phyloP scores from a whole-genome alignment of 2,888 invertebrate species.

The Julus scandinavius region DNA sequence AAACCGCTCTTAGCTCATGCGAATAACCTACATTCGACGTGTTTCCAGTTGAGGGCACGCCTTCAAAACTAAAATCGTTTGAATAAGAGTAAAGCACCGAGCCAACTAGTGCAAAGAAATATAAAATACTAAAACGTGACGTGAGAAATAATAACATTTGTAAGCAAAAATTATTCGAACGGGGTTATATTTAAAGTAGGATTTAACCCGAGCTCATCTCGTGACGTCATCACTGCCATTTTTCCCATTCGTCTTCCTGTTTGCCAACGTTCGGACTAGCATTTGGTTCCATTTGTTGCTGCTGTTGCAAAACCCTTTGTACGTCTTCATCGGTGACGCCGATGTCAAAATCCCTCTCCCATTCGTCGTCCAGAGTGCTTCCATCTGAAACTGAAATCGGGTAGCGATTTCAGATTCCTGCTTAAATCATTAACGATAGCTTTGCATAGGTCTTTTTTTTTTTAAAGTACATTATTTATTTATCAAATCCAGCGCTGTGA shows the following conservation, averaged over 20 bases:
- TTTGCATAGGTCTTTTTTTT: too few relatives aligned
- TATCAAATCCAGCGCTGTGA: too few relatives aligned
- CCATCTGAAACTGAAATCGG: conserved; percentile 52
- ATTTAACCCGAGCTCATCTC: background rate
- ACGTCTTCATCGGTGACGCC: conserved; percentile 56
- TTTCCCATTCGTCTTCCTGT: conserved; percentile 50
- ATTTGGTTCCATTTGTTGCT: background rate
- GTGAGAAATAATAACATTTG: background rate
- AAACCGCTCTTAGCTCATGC: background rate
- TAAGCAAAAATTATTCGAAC: background rate
- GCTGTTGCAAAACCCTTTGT: conserved; percentile 31
- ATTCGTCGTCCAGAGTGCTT: conserved; percentile 57
- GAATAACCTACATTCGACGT: background rate
- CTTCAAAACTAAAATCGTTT: background rate
- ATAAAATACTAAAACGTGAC: background rate
- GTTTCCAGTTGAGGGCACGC: conserved; percentile 6
- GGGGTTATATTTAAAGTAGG: background rate
- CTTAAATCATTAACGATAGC: background rate
- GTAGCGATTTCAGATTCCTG: background rate
- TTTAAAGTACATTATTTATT: too few relatives aligned
- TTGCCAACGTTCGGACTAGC: conserved; percentile 12
- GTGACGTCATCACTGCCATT: conserved; percentile 19
- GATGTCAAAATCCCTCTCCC: conserved; percentile 58
- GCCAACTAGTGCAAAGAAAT: background rate
- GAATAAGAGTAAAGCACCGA: conserved; percentile 1